These are phyloP conservation scores for Vultur gryphus DNA, from an alignment of 2,797 vertebrate genomes.

Conservation along the genomic window DNA sequence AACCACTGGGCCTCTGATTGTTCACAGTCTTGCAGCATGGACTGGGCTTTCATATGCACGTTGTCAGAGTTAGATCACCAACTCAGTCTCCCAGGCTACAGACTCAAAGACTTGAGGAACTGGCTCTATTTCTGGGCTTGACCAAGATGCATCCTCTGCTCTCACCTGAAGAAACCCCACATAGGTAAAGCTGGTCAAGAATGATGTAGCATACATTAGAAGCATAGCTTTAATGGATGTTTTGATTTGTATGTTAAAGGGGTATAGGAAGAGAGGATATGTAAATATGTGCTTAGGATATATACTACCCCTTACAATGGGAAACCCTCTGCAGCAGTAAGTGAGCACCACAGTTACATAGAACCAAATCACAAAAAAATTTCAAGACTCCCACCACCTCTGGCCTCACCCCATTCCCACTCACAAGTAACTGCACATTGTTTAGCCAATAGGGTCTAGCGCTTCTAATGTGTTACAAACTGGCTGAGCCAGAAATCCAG, in stretches of 20 bases:
- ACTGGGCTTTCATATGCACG: not conserved
- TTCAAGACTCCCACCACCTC: not conserved
- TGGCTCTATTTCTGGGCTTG: not conserved
- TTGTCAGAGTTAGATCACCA: not conserved
- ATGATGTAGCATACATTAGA: not conserved
- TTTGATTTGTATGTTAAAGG: not conserved
- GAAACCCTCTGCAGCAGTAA: not conserved
- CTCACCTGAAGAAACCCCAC: not conserved
- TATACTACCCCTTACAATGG: not conserved
- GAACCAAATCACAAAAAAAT: not conserved
- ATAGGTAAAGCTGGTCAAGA: not conserved
- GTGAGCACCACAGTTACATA: fast-evolving
- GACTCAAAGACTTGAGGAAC: not conserved
- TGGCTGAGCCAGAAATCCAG: not conserved
- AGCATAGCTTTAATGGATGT: not conserved
- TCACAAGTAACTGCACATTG: not conserved
- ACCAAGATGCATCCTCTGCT: not conserved
- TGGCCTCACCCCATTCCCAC: not conserved
- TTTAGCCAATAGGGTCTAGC: not conserved
- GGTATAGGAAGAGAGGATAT: not conserved
- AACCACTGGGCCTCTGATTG: not conserved
- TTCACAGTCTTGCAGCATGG: not conserved
- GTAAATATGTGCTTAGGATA: not conserved
- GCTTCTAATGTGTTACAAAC: not conserved
- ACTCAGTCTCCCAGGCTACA: not conserved